Conservation (phyloP, 2,888 invertebrate species). For the Spodoptera littoralis region DNA sequence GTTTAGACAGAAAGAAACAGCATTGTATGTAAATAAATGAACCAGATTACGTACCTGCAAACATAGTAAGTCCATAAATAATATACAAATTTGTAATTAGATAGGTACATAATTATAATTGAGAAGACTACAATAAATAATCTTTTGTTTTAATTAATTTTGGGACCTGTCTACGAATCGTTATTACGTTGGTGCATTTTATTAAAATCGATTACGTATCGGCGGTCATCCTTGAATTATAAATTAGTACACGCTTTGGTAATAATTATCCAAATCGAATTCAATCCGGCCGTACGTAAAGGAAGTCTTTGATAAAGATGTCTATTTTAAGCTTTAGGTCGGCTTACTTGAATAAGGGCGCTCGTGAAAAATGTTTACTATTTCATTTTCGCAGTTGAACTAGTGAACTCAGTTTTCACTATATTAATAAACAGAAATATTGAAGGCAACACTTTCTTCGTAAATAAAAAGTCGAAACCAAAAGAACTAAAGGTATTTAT, state of each 20-base stretch:
- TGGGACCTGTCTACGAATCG: slow-evolving; percentile 43
- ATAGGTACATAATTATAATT: slow-evolving; percentile 47
- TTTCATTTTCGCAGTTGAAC: slow-evolving; percentile 10
- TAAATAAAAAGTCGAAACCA: no score
- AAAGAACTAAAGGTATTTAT: no score
- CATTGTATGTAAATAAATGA: no score
- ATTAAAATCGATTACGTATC: slow-evolving; percentile 60
- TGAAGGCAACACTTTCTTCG: not conserved
- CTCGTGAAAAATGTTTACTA: slow-evolving; percentile 60
- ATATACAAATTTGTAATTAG: slow-evolving; percentile 48
- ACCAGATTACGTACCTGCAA: no score
- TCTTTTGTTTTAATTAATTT: slow-evolving; percentile 57
- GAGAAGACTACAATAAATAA: slow-evolving; percentile 51
- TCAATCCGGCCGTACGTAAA: slow-evolving; percentile 69
- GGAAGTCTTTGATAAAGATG: slow-evolving; percentile 79
- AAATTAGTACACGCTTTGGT: slow-evolving; percentile 64
- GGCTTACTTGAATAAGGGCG: slow-evolving; percentile 56
- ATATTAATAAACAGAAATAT: not conserved
- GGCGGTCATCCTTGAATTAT: slow-evolving; percentile 64
- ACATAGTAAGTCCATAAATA: not conserved
- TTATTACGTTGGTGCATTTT: slow-evolving; percentile 54
- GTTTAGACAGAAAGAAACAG: no score
- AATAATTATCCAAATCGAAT: slow-evolving; percentile 73
- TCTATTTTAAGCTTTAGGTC: slow-evolving; percentile 74
- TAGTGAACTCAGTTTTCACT: not conserved